These are phyloP conservation scores for Physella acuta DNA, from an alignment of 1,140 invertebrate species.

Conservation along the genomic window DNA sequence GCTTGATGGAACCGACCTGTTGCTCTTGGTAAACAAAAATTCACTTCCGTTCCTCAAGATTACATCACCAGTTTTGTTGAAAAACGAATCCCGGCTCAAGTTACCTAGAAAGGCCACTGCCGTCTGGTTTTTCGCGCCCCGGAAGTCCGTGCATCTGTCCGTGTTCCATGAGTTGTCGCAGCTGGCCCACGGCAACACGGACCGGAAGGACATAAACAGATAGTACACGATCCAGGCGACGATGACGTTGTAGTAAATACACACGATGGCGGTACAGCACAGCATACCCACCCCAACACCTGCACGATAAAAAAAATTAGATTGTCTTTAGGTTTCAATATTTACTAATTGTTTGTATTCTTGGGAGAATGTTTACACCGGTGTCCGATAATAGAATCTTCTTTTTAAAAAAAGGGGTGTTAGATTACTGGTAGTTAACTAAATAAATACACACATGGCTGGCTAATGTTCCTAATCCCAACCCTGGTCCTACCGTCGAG, in stretches of 20 bases:
- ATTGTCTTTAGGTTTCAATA: too few relatives aligned
- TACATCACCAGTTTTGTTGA: neutral
- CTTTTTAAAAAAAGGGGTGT: too few relatives aligned
- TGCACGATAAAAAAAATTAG: conserved; percentile 26
- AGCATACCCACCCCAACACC: conserved; percentile 47
- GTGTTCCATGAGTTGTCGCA: conserved; percentile 89
- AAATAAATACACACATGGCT: too few relatives aligned
- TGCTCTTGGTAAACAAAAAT: neutral
- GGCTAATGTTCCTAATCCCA: too few relatives aligned
- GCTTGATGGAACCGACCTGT: conserved; percentile 39
- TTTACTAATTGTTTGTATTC: too few relatives aligned
- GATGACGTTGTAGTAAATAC: conserved; percentile 93
- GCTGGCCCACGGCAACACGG: conserved; percentile 39
- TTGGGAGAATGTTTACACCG: too few relatives aligned
- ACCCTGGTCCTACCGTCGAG: too few relatives aligned
- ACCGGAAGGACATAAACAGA: conserved; percentile 81
- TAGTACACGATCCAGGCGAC: conserved; percentile 94
- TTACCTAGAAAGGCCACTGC: too few relatives aligned
- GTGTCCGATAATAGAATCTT: too few relatives aligned
- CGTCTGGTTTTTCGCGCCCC: neutral
- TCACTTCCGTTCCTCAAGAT: neutral
- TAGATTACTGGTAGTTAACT: too few relatives aligned
- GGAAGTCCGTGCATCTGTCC: conserved; percentile 38
- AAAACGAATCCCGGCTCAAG: too few relatives aligned
- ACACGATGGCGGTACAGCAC: conserved; percentile 91